Base-by-base conservation (phyloP, 2,113 vertebrate species). In the Corythoichthys intestinalis region DNA sequence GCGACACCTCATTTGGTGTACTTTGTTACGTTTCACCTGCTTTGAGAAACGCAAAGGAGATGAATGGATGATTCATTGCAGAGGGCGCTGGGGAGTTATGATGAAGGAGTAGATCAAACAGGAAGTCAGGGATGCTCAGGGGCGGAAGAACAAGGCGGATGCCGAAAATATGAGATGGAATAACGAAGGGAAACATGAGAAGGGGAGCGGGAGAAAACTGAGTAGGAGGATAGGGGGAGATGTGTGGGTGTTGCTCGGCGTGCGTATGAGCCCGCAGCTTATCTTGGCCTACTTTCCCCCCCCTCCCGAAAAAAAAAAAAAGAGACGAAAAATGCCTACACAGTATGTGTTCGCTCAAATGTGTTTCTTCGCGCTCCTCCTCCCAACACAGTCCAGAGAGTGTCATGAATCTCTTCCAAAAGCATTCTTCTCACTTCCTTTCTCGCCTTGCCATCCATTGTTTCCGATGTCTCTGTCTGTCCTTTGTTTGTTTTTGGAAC, bases 221-320 rank as follows among this genome's bases (percentile, higher is more conserved):
- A 79, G 35, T 65, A 49, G 44, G 69, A 52, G 37, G n/a, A 62
- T 34, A 65, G 39, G n/a, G 12, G 14, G 34, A 47, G 1, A 34
- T 72, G 80, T 34, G 83, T 85, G 88, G 84, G 84, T 86, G 86
- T 71, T 85, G 81, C 84, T 87, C 71, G 83, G 82, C 69, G 54
- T 76, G 77, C 82, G 59, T 78, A 80, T 69, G 77, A 89, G 87
- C 90, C 91, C 15, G 81, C 73, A 90, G 90, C 88, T 87, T 80
- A 86, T 87, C 79, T 81, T 91, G 91, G 70, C 88, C 90, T 90
- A 92, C 84, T 91, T 86, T 88, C 28, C 63, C 71, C 72, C 67
- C 10, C 10, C 37, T 48, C 63, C 1, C 37, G 66, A 79, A 83
- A 86, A 81, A 80, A 69, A 41, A 64, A 57, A 58, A 60, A 74